Base-by-base conservation (phyloP, 2,797 vertebrate genomes). In the Triplophysa bombifrons region DNA sequence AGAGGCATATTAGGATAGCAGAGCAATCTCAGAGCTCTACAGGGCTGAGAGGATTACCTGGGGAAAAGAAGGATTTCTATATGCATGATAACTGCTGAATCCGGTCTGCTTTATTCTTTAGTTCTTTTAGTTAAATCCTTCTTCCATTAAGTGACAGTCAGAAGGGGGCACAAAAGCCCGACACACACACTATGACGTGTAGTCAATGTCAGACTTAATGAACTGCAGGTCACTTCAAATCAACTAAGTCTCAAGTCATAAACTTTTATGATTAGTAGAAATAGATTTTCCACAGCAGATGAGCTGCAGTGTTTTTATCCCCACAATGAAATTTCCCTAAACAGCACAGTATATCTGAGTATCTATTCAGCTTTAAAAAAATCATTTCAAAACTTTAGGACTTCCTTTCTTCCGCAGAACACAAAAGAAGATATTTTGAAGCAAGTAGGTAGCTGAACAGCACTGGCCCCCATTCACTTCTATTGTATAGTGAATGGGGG, bases 181-280 rank as follows among this genome's bases (percentile, higher is more conserved):
- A 72, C 22, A 53, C 82, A 72, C 67, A 50, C 56, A 58, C 75
- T 30, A 67, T 77, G 46, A 72, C 10, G 11, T n/a, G 38, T 41
- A 80, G 79, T 92, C 92, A 91, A 90, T 92, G 92, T 92, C 91
- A 90, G 85, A 88, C 91, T 91, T 90, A 93, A 94, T 92, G 88
- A 92, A 90, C 87, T 77, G 88, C 80, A 88, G 88, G 90, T 86
- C 88, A 92, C 87, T 90, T 91, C 86, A 90, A 91, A 87, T 92
- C 88, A 90, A 80, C 88, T 86, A 82, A 86, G 87, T 93, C 88
- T 92, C 90, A 91, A 91, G 90, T 89, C 88, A 91, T 93, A 94
- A 93, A 92, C 86, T 83, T 88, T 88, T 74, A 63, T 90, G 91
- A 93, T 92, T 88, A 90, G 88, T 88, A 82, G 81, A 89, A 91